Percentiles rank a stretch among this genome's conserved stretches.
Evolutionary conservation across 2,888 invertebrate species (phyloP).

Genomic region (Galerucella pusilla): DNA sequence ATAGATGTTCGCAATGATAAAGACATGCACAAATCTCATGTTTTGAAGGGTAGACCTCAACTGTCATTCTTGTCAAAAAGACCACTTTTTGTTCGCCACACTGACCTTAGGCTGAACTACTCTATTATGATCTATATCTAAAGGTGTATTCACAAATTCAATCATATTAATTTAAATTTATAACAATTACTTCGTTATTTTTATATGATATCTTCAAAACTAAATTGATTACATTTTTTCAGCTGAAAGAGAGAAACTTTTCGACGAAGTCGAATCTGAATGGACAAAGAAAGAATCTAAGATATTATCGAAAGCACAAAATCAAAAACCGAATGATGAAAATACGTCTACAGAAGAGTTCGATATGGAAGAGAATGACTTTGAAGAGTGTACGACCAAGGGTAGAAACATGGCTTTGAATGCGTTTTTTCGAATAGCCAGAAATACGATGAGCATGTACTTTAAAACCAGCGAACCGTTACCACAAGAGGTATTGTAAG

Average conservation of each 20-base stretch:
- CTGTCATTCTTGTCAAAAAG: no score
- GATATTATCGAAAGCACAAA: conserved; percentile 53
- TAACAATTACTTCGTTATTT: no score
- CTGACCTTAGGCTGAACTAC: no score
- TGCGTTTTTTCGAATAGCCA: conserved; percentile 82
- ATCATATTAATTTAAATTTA: no score
- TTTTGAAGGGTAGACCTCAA: no score
- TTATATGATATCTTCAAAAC: no score
- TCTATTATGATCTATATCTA: no score
- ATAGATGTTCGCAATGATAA: no score
- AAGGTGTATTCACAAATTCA: no score
- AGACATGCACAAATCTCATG: no score
- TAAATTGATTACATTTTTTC: conserved; percentile 50
- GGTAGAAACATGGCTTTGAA: conserved; percentile 84
- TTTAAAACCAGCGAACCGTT: conserved; percentile 76
- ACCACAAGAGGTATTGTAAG: conserved; percentile 70
- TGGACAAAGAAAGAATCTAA: conserved; percentile 77
- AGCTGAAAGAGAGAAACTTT: conserved; percentile 80
- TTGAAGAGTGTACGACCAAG: conserved; percentile 83
- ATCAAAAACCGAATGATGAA: conserved; percentile 57
- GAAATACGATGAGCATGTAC: conserved; percentile 85
- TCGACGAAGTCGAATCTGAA: conserved; percentile 78
- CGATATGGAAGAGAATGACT: conserved; percentile 66
- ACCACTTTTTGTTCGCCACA: no score
- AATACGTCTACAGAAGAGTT: conserved; percentile 63